These are phyloP conservation scores for Cuculus canorus DNA, from an alignment of 2,797 vertebrate genomes.

Conservation along the genomic window DNA sequence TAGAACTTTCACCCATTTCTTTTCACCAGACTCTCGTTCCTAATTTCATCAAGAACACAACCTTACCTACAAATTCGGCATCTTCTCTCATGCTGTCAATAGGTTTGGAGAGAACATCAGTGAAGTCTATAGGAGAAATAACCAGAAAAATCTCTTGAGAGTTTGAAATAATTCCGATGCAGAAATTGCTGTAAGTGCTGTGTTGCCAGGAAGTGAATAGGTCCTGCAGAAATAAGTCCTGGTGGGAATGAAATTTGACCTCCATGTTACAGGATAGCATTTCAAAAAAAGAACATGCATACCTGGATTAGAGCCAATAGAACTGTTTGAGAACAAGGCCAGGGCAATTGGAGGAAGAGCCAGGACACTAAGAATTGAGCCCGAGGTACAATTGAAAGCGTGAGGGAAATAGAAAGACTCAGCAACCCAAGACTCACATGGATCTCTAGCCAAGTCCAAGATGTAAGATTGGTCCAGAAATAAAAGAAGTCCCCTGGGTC, in stretches of 20 bases:
- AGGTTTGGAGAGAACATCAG: neutral
- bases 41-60: neutral
- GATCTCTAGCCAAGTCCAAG: neutral
- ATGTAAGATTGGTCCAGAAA: neutral
- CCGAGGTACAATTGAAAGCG: neutral
- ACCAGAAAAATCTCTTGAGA: neutral
- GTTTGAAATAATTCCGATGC: neutral
- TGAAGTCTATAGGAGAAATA: neutral
- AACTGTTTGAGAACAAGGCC: neutral
- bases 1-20: neutral
- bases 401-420: neutral
- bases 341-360: neutral
- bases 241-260: neutral
- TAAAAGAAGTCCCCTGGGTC: neutral
- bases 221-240: neutral
- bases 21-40: neutral
- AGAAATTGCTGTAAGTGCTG: neutral
- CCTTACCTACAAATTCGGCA: neutral
- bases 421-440: neutral
- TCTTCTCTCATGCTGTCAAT: neutral
- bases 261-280: neutral
- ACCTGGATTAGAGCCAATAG: neutral
- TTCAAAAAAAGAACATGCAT: neutral
- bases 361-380: neutral
- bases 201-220: neutral